These are phyloP conservation scores for Bettongia penicillata DNA, from an alignment of 2,113 vertebrate species.

Conservation along the genomic window DNA sequence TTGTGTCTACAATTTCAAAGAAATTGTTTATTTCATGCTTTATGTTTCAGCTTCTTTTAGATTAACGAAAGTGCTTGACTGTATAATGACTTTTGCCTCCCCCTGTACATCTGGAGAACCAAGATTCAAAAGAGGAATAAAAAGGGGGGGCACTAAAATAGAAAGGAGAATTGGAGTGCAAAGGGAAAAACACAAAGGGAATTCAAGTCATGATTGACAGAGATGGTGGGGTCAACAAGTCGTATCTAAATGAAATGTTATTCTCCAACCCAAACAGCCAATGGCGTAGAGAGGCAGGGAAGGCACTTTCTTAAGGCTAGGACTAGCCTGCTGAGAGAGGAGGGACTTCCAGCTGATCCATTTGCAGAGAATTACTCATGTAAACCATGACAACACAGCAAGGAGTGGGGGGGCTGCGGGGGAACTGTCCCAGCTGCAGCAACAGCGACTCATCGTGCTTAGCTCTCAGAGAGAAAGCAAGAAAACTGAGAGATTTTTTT, in stretches of 20 bases:
- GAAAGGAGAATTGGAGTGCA: not conserved
- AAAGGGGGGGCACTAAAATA: not conserved
- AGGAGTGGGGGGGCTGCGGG: not conserved
- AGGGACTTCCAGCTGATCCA: slow-evolving; percentile 1
- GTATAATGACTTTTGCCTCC: not conserved
- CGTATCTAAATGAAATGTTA: not conserved
- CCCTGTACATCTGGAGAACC: not conserved
- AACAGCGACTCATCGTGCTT: not conserved
- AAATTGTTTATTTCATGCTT: not conserved
- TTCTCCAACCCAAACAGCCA: not conserved
- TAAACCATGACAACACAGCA: not conserved
- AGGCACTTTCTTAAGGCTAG: not conserved
- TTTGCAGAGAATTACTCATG: not conserved
- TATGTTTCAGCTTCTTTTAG: not conserved
- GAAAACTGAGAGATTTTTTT: not conserved
- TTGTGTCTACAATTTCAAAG: not conserved
- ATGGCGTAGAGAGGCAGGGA: not conserved
- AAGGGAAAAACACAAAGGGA: not conserved
- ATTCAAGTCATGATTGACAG: not conserved
- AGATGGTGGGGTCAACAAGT: not conserved
- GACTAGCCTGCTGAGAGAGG: not conserved
- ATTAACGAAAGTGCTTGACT: not conserved
- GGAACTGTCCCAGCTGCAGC: not conserved
- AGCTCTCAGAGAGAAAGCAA: not conserved
- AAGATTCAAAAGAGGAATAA: not conserved